Conservation (phyloP, 2,888 invertebrate species). For the Cheilosia variabilis region DNA sequence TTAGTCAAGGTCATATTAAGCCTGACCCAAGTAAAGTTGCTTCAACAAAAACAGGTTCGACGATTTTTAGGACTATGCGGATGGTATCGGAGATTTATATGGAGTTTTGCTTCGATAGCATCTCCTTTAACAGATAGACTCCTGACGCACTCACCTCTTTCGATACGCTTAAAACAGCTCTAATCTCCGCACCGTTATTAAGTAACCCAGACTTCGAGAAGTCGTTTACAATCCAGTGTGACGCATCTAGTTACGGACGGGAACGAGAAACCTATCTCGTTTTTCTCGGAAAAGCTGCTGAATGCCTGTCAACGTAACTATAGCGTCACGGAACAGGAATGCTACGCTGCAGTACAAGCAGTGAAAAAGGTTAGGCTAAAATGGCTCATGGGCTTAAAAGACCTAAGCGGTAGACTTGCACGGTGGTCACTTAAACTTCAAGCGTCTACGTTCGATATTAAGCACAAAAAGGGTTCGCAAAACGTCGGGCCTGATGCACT, state of each 20-base stretch:
- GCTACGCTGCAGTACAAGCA: neutral
- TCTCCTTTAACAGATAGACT: neutral
- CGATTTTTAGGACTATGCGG: slow-evolving; percentile 5
- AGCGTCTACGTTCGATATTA: no score
- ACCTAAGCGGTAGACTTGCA: no score
- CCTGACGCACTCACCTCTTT: neutral
- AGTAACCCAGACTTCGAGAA: no score
- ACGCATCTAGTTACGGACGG: neutral
- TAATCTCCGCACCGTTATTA: no score
- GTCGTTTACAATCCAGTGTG: no score
- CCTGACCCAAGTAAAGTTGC: no score
- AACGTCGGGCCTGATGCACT: no score
- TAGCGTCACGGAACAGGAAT: neutral
- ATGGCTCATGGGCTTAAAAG: no score
- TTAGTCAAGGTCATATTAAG: no score
- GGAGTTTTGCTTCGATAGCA: neutral
- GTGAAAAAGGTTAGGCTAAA: neutral
- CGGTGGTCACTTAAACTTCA: no score
- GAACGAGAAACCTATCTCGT: neutral
- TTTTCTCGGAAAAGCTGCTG: neutral
- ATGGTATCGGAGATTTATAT: slow-evolving; percentile 6
- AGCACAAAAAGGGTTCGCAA: no score
- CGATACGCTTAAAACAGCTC: no score
- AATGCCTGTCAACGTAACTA: neutral
- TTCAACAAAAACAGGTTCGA: neutral